phyloP scores from a whole-genome alignment of 2,797 vertebrate species.

The Caiman crocodilus region DNA sequence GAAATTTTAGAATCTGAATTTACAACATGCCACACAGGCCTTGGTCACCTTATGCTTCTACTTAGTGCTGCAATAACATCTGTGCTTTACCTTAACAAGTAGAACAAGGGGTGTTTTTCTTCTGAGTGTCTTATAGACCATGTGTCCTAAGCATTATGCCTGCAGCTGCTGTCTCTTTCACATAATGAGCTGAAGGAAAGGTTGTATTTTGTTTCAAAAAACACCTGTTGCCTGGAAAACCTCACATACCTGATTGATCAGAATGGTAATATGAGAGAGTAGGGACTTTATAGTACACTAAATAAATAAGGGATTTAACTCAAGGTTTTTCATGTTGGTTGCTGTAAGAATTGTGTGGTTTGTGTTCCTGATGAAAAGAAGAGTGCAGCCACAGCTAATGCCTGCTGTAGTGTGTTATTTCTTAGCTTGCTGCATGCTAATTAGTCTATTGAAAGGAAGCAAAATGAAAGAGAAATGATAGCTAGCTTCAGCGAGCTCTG shows the following conservation, averaged over 20 bases:
- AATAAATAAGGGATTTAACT: conserved; percentile 53
- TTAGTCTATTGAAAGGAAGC: conserved; percentile 60
- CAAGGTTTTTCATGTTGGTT: conserved; percentile 38
- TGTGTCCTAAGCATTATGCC: conserved; percentile 78
- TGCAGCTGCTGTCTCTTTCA: conserved; percentile 82
- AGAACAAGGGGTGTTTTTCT: conserved; percentile 79
- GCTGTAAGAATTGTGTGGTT: conserved; percentile 51
- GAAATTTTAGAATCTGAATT: conserved; percentile 68
- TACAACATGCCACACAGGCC: conserved; percentile 28
- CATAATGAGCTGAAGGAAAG: conserved; percentile 73
- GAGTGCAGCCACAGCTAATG: conserved; percentile 42
- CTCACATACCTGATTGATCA: conserved; percentile 80
- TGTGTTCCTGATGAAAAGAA: conserved; percentile 50
- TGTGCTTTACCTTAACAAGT: conserved; percentile 79
- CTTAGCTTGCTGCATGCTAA: conserved; percentile 57
- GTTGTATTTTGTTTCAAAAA: conserved; percentile 82
- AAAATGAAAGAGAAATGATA: conserved; percentile 59
- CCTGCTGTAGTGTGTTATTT: conserved; percentile 31
- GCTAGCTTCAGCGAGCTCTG: conserved; percentile 62
- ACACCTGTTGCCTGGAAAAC: conserved; percentile 81
- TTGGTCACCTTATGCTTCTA: conserved; percentile 63
- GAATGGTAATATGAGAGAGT: conserved; percentile 76
- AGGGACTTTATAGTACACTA: conserved; percentile 32
- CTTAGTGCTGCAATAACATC: conserved; percentile 74
- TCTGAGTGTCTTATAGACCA: conserved; percentile 72